Conservation (phyloP, 2,797 vertebrate genomes). For the Decapterus maruadsi region DNA sequence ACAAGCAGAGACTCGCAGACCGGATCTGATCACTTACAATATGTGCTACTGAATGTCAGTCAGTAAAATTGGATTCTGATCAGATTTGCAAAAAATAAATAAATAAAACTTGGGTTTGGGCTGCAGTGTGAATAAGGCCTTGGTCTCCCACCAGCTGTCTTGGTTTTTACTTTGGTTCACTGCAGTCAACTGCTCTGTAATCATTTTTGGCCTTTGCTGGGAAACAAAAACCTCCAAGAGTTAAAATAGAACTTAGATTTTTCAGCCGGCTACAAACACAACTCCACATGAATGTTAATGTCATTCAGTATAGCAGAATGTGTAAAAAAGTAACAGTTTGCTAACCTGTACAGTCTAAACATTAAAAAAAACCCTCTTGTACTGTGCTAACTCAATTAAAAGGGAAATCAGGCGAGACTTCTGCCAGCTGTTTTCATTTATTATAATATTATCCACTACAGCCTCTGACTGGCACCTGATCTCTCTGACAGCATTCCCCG, state of each 20-base stretch:
- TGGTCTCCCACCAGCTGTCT: no score
- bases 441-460: constrained; percentile 5
- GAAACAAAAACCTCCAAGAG: not conserved
- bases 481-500: not conserved
- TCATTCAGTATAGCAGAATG: not conserved
- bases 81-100: no score
- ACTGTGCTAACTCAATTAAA: not conserved
- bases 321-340: not conserved
- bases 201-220: not conserved
- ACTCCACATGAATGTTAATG: not conserved
- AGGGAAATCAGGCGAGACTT: not conserved
- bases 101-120: no score
- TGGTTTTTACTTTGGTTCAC: not conserved
- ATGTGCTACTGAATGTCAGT: no score
- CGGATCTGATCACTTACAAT: no score
- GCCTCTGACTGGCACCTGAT: not conserved
- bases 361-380: no score
- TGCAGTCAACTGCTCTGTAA: not conserved
- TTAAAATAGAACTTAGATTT: not conserved
- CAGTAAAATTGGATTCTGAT: no score
- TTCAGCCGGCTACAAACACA: not conserved
- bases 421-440: not conserved
- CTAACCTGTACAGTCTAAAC: no score
- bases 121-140: no score
- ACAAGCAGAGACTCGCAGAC: no score